Evolutionary conservation across 2,797 vertebrate species (phyloP).

Genomic region (Malacoctenus gilli): DNA sequence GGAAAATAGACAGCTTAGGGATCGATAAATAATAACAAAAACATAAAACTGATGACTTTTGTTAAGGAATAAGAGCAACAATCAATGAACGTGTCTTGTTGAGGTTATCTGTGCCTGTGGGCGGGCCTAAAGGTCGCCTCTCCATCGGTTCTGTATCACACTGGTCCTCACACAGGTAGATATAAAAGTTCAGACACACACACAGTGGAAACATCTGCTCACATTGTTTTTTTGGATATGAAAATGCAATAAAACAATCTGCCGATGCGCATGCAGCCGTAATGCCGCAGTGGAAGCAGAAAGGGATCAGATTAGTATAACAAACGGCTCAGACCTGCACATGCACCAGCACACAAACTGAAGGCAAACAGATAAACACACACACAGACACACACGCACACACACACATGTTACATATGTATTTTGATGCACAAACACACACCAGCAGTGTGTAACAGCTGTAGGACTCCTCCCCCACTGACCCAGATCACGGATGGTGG

Average conservation of each 20-base stretch:
- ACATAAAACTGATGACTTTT: too few relatives aligned
- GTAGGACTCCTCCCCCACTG: conserved; percentile 62
- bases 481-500: conserved; percentile 68
- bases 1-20: too few relatives aligned
- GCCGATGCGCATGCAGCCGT: conserved; percentile 5
- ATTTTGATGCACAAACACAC: conserved; percentile 21
- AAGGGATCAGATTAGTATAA: conserved; percentile 33
- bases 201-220: conserved; percentile 47
- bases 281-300: conserved; percentile 1
- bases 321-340: conserved; percentile 8
- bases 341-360: not conserved
- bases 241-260: conserved; percentile 39
- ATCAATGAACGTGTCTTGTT: too few relatives aligned
- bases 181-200: not conserved
- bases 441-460: conserved; percentile 59
- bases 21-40: too few relatives aligned
- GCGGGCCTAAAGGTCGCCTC: too few relatives aligned
- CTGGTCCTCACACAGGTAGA: not conserved
- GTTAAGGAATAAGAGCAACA: too few relatives aligned
- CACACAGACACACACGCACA: conserved; percentile 1
- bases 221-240: conserved; percentile 37
- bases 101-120: too few relatives aligned
- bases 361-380: conserved; percentile 6
- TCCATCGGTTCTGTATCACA: too few relatives aligned
- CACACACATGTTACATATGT: conserved; percentile 17